These are phyloP conservation scores for Euspilapteryx auroguttella DNA, from an alignment of 2,888 invertebrate species.

Conservation along the genomic window DNA sequence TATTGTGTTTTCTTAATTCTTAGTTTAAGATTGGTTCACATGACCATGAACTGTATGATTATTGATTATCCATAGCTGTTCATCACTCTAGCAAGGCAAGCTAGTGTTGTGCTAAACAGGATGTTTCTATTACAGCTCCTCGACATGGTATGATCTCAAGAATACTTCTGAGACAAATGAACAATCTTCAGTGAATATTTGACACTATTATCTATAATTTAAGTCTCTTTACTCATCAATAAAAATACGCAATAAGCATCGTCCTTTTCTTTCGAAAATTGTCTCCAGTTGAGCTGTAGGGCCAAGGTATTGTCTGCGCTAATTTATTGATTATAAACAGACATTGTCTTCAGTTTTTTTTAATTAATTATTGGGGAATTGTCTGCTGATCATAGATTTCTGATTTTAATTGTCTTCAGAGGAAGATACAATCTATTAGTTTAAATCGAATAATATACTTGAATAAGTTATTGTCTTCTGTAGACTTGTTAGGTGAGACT, in stretches of 20 bases:
- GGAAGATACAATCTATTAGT: no score
- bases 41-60: no score
- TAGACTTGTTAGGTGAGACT: not conserved
- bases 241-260: constrained; percentile 24
- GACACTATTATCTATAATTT: constrained; percentile 53
- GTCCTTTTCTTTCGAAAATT: not conserved
- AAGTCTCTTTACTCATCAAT: constrained; percentile 40
- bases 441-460: no score
- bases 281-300: not conserved
- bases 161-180: constrained; percentile 36
- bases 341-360: not conserved
- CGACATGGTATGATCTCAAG: constrained; percentile 29
- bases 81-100: no score
- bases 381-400: no score
- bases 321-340: not conserved
- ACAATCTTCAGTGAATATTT: constrained; percentile 58
- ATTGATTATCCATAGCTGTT: no score
- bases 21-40: no score
- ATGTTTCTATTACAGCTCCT: constrained; percentile 36
- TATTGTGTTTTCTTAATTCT: not conserved
- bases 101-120: not conserved
- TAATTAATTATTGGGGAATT: no score
- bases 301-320: not conserved
- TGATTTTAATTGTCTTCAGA: no score
- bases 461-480: not conserved